These are phyloP conservation scores for Nasonia giraulti DNA, from an alignment of 1,140 invertebrate species.

Conservation along the genomic window DNA sequence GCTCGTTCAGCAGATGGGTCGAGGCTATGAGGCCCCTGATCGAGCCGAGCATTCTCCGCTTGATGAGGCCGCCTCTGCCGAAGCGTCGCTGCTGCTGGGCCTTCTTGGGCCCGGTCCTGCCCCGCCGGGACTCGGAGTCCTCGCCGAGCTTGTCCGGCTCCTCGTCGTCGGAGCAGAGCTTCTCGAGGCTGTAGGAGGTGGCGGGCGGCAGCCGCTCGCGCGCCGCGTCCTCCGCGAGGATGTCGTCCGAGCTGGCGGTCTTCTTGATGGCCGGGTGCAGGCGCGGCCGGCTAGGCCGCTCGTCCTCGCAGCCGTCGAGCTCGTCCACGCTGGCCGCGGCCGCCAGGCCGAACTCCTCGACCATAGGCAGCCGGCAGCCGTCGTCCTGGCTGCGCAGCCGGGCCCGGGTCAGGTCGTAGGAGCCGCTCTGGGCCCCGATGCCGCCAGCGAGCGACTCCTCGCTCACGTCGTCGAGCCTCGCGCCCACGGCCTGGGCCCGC, in stretches of 20 bases:
- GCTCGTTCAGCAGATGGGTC: constrained; percentile 68
- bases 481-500: constrained; percentile 70
- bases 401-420: constrained; percentile 66
- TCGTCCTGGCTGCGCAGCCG: constrained; percentile 46
- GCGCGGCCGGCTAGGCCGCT: constrained; percentile 6
- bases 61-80: constrained; percentile 63
- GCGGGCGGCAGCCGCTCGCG: constrained; percentile 49
- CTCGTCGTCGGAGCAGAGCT: constrained; percentile 59
- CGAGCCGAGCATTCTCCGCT: constrained; percentile 70
- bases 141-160: not conserved
- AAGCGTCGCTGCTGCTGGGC: constrained; percentile 29
- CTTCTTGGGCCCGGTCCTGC: constrained; percentile 18
- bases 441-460: not conserved
- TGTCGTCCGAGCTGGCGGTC: constrained; percentile 60
- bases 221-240: constrained; percentile 49
- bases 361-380: constrained; percentile 60
- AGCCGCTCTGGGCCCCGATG: constrained; percentile 53
- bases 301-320: constrained; percentile 16
- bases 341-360: constrained; percentile 64
- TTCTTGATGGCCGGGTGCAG: constrained; percentile 51
- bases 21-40: constrained; percentile 71
- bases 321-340: constrained; percentile 53
- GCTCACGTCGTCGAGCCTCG: constrained; percentile 47
- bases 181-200: constrained; percentile 66
- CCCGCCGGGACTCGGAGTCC: not conserved